Evolutionary conservation across 2,888 invertebrate genomes (phyloP).

Genomic region (Drosophila setosimentum): DNA sequence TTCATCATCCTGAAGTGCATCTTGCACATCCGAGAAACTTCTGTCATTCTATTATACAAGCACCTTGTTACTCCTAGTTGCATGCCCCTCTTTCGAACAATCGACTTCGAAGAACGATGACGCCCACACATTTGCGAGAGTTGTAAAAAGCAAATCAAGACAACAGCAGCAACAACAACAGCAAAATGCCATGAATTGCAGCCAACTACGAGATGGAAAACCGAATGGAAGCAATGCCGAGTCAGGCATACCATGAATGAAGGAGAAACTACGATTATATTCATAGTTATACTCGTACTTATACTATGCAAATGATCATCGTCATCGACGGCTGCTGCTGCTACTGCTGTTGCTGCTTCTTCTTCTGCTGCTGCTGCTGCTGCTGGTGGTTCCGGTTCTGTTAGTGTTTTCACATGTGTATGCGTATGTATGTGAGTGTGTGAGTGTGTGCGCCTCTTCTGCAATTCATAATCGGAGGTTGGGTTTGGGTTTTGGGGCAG

Average conservation of each 20-base stretch:
- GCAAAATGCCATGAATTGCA: slow-evolving; percentile 61
- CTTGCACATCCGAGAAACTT: slow-evolving; percentile 1
- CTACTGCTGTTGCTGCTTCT: slow-evolving; percentile 7
- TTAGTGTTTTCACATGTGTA: slow-evolving; percentile 6
- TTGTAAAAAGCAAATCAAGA: slow-evolving; percentile 42
- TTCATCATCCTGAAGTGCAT: slow-evolving; percentile 7
- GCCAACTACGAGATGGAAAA: slow-evolving; percentile 16
- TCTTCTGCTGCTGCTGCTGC: slow-evolving; percentile 9
- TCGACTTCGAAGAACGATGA: slow-evolving; percentile 65
- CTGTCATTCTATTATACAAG: slow-evolving; percentile 43
- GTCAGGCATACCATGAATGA: slow-evolving; percentile 66
- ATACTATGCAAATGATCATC: slow-evolving; percentile 65
- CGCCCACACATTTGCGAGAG: slow-evolving; percentile 67
- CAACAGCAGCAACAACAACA: slow-evolving; percentile 20
- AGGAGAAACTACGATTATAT: slow-evolving; percentile 66
- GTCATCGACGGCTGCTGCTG: slow-evolving; percentile 58
- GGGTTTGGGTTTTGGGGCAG: slow-evolving; percentile 20
- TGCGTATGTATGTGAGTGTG: not conserved
- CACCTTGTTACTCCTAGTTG: slow-evolving; percentile 24
- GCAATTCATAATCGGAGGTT: slow-evolving; percentile 31
- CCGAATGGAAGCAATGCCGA: slow-evolving; percentile 22
- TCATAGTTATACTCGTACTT: slow-evolving; percentile 43
- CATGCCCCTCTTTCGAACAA: slow-evolving; percentile 49
- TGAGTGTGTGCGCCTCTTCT: slow-evolving; percentile 19
- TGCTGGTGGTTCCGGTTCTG: slow-evolving; percentile 19